Base-by-base conservation (phyloP, 2,113 vertebrate species). In the Xyrauchen texanus region DNA sequence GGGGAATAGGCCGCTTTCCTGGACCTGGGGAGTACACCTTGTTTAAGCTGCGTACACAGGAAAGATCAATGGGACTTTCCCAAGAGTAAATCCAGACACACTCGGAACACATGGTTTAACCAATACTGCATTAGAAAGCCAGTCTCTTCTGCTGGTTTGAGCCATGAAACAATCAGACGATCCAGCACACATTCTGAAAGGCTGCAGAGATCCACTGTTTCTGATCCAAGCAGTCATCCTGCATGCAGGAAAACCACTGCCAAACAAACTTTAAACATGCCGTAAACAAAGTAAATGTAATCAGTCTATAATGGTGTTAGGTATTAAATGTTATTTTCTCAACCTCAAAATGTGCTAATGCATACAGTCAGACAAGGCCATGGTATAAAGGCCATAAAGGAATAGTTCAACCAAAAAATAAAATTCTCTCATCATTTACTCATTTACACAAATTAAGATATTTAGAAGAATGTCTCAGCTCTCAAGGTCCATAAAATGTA, bases 11-110 rank as follows among this genome's bases (percentile, higher is more conserved):
- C 72, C 69, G 68, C 81, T 79, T 80, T 72, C 81, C 83, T 83
- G 70, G 72, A 76, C 77, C 81, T 83, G 79, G 76, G 72, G 69
- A 83, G 83, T 77, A 86, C 79, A 86, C 83, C 81, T 65, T 84
- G 66, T 77, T 81, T 85, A 82, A 72, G 83, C 84, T 85, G 85
- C 78, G 83, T 80, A 74, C 81, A 87, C 82, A 85, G 74, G 72
- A 87, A 78, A 87, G 66, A 82, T 80, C 80, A 84, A 81, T 84
- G 74, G 62, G 81, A 82, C 77, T 82, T 78, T 71, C 77, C 84
- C 60, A 67, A 1, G 68, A 78, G 68, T 74, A 76, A 76, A 76
- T 62, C 79, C 47, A 70, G 44, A 68, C 53, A 79, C 12, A 61
- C 53, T 51, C 21, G 21, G 55, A 65, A 76, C 64, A 81, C 34